Evolutionary conservation across 2,113 vertebrate species (phyloP), one percentile per base, ranked within the genome.

Genomic region (Eidolon helvum): DNA sequence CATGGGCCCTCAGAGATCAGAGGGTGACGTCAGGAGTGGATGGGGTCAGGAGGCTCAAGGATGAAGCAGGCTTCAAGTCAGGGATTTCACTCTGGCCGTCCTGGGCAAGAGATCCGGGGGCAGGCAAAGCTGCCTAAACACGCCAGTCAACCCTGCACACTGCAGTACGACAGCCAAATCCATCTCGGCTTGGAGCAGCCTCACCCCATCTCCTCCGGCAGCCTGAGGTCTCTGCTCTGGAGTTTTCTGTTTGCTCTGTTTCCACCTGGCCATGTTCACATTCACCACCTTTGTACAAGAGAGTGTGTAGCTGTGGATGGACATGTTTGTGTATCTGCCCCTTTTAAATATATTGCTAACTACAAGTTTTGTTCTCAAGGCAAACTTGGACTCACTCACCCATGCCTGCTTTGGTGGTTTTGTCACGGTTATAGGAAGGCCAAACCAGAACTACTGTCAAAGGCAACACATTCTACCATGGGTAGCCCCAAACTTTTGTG

Each of bases 1-100:
- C 4, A 28, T 1, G 11, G 18, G 26, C 7, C 10, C 7, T 7
- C 0, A 9, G n/a, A 74, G 18, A 48, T 1, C 57, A 3, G 3
- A 65, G 68, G 12, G 19, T 48, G 48, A 53, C 9, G 9, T 8
- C n/a, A 45, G 35, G 5, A 16, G 6, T 8, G 10, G 24, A 16
- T 2, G 24, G 16, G 10, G 14, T 35, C 9, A 19, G 71, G 33
- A 1, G 5, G 24, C 55, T 9, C 10, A 7, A 63, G 80, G 19
- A 48, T 15, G 12, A n/a, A 35, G 33, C 83, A 65, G 69, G 15
- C 19, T 18, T 9, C 18, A 4, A 78, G 40, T 38, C 40, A 43
- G 40, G 21, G 30, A 26, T 15, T 15, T 63, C 18, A 69, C 30
- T 78, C 40, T 40, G 78, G 50, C 0, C 0, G 35, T 33, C 59